Percentiles rank a stretch among this genome's conserved stretches.
phyloP scores from a whole-genome alignment of 1,140 invertebrate genomes.

The Saxidomus purpurata region DNA sequence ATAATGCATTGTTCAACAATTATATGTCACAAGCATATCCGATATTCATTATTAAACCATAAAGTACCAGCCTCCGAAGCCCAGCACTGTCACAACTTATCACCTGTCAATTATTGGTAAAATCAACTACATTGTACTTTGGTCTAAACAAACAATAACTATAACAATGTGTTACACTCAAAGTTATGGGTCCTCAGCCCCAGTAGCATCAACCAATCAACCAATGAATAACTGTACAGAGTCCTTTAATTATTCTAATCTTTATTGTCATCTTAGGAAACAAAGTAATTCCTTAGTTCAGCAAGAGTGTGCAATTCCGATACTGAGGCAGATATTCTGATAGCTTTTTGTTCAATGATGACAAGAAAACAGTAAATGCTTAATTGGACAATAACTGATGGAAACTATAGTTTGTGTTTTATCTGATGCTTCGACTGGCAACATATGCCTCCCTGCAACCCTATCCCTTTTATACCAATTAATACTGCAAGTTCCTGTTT shows the following conservation, averaged over 20 bases:
- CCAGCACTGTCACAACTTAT: background rate
- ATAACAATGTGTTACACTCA: background rate
- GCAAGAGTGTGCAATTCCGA: background rate
- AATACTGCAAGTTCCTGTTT: background rate
- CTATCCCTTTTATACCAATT: background rate
- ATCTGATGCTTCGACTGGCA: background rate
- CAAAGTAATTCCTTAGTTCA: background rate
- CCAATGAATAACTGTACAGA: background rate
- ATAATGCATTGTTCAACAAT: background rate
- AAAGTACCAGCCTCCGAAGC: background rate
- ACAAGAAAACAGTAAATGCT: too few species aligned
- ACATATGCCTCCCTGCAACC: background rate
- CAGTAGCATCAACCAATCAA: background rate
- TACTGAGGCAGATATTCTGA: too few species aligned
- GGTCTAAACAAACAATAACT: background rate
- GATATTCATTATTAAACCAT: background rate
- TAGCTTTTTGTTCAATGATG: too few species aligned
- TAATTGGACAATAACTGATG: too few species aligned
- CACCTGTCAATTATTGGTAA: background rate
- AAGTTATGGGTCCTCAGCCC: background rate
- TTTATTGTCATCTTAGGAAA: background rate
- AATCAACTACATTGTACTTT: background rate
- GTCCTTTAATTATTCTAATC: background rate
- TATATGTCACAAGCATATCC: background rate
- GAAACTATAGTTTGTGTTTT: background rate